Evolutionary conservation across 1,140 invertebrate genomes (phyloP), one percentile per base, ranked within the genome.

Genomic region (Cotesia glomerata): DNA sequence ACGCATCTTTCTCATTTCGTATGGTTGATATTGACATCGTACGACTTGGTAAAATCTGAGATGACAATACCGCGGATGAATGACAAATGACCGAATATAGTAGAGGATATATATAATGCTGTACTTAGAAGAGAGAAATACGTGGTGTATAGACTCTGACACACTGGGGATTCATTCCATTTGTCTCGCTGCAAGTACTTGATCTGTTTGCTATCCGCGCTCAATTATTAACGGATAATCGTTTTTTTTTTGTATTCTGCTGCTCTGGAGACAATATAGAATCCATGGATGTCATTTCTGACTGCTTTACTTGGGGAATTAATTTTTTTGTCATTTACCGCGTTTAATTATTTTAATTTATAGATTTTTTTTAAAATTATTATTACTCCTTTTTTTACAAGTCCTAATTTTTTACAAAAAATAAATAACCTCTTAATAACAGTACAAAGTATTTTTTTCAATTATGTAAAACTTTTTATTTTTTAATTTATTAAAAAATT

Each of bases 191-290:
- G 62, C 58, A 59, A 74, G 75, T 71, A 61, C 65, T 62, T 74
- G 76, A 82, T 86, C 81, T 86, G 82, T 86, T 86, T 86, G 84
- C 84, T 77, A 75, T 85, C 81, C 81, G 80, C 81, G 79, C 81
- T 84, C 79, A 83, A 86, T 86, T 86, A 87, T 85, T 86, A 82
- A 79, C 85, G 85, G 85, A 87, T 87, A 80, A 87, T 86, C 82
- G 79, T 78, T 79, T 26, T 26, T 26, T 26, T 26, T 26, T 76
- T 83, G 77, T 83, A 84, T 83, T 79, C 74, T 51, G 14, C 69
- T 64, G 9, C 58, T 45, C 16, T 52, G 7, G 18, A 45, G 36
- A 49, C 16, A 64, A 45, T 69, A 26, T 26, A 26, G 26, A 26
- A 26, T 26, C 1, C 26, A 26, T 2, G 26, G 26, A 26, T 26